Conservation (phyloP, 2,888 invertebrate species). For the Ophonus ardosiacus region DNA sequence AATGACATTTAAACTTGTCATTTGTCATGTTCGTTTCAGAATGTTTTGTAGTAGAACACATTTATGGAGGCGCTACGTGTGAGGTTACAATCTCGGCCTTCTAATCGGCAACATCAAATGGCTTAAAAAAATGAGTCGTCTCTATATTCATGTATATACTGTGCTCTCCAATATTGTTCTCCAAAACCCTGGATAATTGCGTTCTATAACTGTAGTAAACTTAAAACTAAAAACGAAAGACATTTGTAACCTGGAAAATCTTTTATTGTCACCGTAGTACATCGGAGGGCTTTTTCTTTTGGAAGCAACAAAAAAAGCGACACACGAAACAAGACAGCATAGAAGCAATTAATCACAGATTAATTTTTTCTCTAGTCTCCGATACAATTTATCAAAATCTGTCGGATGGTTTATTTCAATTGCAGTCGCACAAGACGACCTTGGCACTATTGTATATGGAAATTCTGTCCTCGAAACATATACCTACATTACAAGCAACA, state of each 20-base stretch:
- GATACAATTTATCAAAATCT: constrained; percentile 21
- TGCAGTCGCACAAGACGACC: neutral
- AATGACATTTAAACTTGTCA: too few species aligned
- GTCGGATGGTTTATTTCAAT: constrained; percentile 25
- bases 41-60: too few species aligned
- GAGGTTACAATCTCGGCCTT: too few species aligned
- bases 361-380: neutral
- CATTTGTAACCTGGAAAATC: neutral
- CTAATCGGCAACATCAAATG: too few species aligned
- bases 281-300: neutral
- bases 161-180: too few species aligned
- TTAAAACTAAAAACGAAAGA: neutral
- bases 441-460: constrained; percentile 16
- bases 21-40: too few species aligned
- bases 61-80: too few species aligned
- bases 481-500: neutral
- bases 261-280: neutral
- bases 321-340: neutral
- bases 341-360: constrained; percentile 15
- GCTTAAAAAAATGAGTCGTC: too few species aligned
- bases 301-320: neutral
- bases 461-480: neutral
- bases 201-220: too few species aligned
- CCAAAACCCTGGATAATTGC: too few species aligned
- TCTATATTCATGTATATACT: too few species aligned